These are phyloP conservation scores for Crenuchus spilurus DNA, from an alignment of 2,797 vertebrate genomes.

Conservation along the genomic window DNA sequence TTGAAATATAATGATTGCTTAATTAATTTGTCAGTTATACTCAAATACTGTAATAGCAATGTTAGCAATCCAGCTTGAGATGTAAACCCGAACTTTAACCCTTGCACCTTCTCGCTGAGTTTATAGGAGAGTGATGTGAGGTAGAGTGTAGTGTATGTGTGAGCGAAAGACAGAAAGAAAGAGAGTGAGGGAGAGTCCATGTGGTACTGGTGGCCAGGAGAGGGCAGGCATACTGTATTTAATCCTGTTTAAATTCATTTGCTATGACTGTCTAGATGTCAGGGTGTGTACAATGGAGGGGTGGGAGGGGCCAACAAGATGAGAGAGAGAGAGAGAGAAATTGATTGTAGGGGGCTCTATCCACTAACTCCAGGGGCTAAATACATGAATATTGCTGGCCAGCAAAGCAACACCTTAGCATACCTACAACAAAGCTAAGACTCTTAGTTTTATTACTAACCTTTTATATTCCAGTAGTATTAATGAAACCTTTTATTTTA, in stretches of 20 bases:
- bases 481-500: too few relatives aligned
- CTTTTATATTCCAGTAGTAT: too few relatives aligned
- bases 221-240: conserved; percentile 87
- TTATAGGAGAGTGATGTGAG: not conserved
- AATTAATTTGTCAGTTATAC: not conserved
- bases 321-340: not conserved
- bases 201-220: conserved; percentile 80
- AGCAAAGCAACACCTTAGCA: too few relatives aligned
- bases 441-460: too few relatives aligned
- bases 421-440: too few relatives aligned
- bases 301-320: not conserved
- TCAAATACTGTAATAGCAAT: not conserved
- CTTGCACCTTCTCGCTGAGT: not conserved
- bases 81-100: not conserved
- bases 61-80: not conserved
- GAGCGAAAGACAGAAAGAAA: conserved; percentile 4
- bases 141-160: not conserved
- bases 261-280: conserved; percentile 24
- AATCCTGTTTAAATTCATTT: conserved; percentile 70
- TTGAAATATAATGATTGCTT: not conserved
- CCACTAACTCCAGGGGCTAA: too few relatives aligned
- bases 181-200: conserved; percentile 43
- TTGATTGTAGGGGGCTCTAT: too few relatives aligned
- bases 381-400: too few relatives aligned
- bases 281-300: not conserved